Percentiles rank a stretch among this genome's conserved stretches.
Evolutionary conservation across 2,888 invertebrate genomes (phyloP).

Genomic region (Tetranychus truncatus): DNA sequence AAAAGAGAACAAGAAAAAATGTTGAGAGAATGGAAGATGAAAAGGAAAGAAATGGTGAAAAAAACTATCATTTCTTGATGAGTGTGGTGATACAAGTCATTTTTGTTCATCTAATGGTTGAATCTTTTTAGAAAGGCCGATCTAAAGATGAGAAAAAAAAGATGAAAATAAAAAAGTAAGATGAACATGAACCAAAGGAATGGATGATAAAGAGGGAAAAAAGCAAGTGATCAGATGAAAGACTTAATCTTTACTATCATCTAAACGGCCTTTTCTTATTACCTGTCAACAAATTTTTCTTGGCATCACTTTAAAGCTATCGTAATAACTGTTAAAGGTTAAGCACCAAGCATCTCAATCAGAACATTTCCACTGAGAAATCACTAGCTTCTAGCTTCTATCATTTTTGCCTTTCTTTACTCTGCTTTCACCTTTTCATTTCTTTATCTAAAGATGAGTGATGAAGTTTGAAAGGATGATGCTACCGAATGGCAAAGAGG

Average conservation of each 20-base stretch:
- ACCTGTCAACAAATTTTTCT: background rate
- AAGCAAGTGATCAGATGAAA: background rate
- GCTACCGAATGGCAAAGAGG: background rate
- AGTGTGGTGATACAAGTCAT: background rate
- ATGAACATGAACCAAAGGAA: background rate
- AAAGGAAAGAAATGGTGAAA: background rate
- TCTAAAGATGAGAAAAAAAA: background rate
- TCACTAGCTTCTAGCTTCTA: background rate
- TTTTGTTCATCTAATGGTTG: background rate
- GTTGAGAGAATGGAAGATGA: slow-evolving; percentile 6
- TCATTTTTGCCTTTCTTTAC: background rate
- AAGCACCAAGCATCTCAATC: background rate
- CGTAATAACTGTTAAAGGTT: slow-evolving; percentile 1
- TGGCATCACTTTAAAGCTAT: background rate
- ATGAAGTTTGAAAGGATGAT: background rate
- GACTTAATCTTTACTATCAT: background rate
- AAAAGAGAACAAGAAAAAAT: background rate
- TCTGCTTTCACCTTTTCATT: background rate
- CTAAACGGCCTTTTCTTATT: background rate
- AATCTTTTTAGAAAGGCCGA: background rate
- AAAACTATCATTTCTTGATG: background rate
- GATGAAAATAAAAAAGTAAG: background rate
- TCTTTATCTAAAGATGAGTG: background rate
- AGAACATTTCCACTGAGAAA: background rate
- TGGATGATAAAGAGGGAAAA: background rate